phyloP scores from a whole-genome alignment of 1,140 invertebrate genomes.

The Drosophila parvula region DNA sequence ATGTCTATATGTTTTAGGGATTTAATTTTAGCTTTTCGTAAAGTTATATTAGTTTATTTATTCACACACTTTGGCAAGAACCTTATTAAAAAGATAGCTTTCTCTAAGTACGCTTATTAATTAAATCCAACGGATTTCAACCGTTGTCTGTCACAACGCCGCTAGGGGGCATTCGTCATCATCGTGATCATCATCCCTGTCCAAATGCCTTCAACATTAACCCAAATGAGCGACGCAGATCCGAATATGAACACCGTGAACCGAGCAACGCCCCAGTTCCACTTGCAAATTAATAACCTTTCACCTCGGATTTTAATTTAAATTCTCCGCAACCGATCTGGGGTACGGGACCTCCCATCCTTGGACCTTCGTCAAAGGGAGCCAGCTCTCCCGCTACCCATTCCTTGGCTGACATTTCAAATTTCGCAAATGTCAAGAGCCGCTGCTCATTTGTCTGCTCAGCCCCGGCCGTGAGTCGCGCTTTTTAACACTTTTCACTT shows the following conservation, averaged over 20 bases:
- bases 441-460: constrained; percentile 73
- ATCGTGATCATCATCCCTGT: constrained; percentile 44
- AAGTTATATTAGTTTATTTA: neutral
- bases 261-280: constrained; percentile 64
- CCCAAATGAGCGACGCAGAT: constrained; percentile 63
- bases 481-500: constrained; percentile 83
- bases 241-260: constrained; percentile 39
- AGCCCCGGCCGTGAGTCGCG: constrained; percentile 58
- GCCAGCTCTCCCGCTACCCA: neutral
- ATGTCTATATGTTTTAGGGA: neutral
- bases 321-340: constrained; percentile 63
- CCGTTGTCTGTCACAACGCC: constrained; percentile 33
- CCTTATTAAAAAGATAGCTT: neutral
- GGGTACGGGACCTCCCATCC: constrained; percentile 27
- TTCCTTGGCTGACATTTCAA: constrained; percentile 72
- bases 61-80: neutral
- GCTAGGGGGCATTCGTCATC: constrained; percentile 32
- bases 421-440: constrained; percentile 81
- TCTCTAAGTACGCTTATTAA: constrained; percentile 27
- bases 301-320: constrained; percentile 80
- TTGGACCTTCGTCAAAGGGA: constrained; percentile 72
- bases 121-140: constrained; percentile 17
- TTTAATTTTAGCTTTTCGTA: neutral
- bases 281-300: constrained; percentile 80
- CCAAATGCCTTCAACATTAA: constrained; percentile 64